A percentile compares a stretch with the other conserved stretches of the same genome.
phyloP scores from a whole-genome alignment of 64 coral and sea anemone genomes.

The Porites australiensis region DNA sequence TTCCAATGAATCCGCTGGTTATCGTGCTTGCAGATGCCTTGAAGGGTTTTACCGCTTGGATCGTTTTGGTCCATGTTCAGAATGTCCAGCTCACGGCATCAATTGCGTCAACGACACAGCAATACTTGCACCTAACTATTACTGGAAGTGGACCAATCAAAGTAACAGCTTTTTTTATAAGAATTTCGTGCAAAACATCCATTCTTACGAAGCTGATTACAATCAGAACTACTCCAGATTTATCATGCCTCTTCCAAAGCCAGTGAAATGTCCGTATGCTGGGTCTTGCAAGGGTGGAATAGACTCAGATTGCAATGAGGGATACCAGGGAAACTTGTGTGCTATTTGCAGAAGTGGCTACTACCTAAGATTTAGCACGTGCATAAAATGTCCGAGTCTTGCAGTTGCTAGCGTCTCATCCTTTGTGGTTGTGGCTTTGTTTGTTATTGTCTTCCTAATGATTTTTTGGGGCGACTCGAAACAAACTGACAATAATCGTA shows the following conservation, averaged over 20 bases:
- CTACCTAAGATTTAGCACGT: neutral
- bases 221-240: neutral
- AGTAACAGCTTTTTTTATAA: neutral
- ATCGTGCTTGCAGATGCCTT: constrained; percentile 45
- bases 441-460: constrained; percentile 46
- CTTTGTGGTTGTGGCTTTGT: constrained; percentile 49
- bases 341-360: neutral
- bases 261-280: too few relatives aligned
- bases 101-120: too few relatives aligned
- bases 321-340: neutral
- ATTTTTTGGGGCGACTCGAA: too few relatives aligned
- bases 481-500: too few relatives aligned
- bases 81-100: too few relatives aligned
- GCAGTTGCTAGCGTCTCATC: constrained; percentile 7
- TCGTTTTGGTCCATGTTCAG: too few relatives aligned
- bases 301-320: too few relatives aligned
- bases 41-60: neutral
- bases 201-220: neutral
- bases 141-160: constrained; percentile 39
- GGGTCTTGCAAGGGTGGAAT: too few relatives aligned
- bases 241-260: too few relatives aligned
- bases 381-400: too few relatives aligned
- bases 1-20: constrained; percentile 7
- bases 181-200: constrained; percentile 33
- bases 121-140: too few relatives aligned